Evolutionary conservation across 2,113 vertebrate genomes (phyloP).

Genomic region (Sapajus apella): DNA sequence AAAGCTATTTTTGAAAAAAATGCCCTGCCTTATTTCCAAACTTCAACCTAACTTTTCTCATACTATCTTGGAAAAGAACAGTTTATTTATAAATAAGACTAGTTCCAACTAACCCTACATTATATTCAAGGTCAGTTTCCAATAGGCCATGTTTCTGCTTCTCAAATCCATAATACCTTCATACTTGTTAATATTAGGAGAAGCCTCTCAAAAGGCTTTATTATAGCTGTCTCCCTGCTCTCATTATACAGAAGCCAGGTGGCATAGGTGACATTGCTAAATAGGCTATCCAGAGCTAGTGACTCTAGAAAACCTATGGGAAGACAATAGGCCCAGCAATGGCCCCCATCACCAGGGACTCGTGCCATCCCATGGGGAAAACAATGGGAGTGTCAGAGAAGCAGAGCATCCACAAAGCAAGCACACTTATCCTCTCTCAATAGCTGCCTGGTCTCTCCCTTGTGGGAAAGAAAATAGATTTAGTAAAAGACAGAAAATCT

Average conservation of each 20-base stretch:
- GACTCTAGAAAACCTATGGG: constrained; percentile 28
- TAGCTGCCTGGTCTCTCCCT: neutral
- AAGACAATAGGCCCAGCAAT: constrained; percentile 37
- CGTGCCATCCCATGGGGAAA: constrained; percentile 47
- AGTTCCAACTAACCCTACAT: neutral
- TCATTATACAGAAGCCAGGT: neutral
- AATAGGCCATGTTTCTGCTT: neutral
- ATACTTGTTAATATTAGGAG: neutral
- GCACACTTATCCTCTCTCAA: neutral
- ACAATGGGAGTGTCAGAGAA: constrained; percentile 42
- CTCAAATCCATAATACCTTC: neutral
- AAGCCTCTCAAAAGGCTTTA: neutral
- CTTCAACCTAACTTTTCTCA: neutral
- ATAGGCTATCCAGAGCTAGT: neutral
- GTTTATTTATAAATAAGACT: neutral
- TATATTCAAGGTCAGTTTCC: neutral
- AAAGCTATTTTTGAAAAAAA: neutral
- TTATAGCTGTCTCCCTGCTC: neutral
- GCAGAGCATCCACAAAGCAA: neutral
- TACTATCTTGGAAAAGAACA: neutral
- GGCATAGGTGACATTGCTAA: neutral
- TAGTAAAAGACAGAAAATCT: constrained; percentile 79
- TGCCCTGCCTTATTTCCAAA: neutral
- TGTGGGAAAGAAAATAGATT: constrained; percentile 74
- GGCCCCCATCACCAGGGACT: constrained; percentile 52